Base-by-base conservation (phyloP, 2,888 invertebrate genomes). In the Xanthorhoe spadicearia region DNA sequence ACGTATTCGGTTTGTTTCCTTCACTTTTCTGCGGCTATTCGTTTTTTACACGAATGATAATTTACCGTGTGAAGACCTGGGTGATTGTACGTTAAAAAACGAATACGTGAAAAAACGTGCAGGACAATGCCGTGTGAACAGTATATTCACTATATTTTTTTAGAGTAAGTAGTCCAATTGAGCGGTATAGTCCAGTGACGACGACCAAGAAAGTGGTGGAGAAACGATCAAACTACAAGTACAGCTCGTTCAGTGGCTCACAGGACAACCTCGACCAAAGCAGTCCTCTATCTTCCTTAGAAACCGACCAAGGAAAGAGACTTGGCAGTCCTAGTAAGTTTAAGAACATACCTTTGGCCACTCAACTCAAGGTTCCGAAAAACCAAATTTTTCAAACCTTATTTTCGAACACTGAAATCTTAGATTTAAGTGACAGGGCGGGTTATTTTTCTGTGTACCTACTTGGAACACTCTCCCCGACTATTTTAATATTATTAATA, bases 181-280 rank as follows among this genome's bases (percentile, higher is more conserved):
- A 92, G 7, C 82, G 89, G 8, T 90, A 90, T 74, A 93, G 93
- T 61, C 93, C 93, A 0, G 90, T 89, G 38, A 89, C 92, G 18
- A 86, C 91, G 1, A 88, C 93, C 1, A 92, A 92, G 68, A 83
- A 87, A 1, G 89, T 92, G 10, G 87, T 92, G 1, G 93, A 93
- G 61, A 93, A 93, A 68, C 82, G 89, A 0, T 90, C 92, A 7
- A 93, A 93, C 77, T 93, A 93, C 78, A 93, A 91, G 69, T 92
- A 92, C 77, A 90, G 89, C 69, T 90, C 92, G 0, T 91, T 84
- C 77, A 87, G 87, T 56, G 92, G 90, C 0, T 92, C 92, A 0
- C 91, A 92, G 68, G 93, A 93, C 66, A 90, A 93, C 72, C 78
- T 92, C 54, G 92, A 92, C 68, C 88, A 91, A 66, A 80, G 77